phyloP scores from a whole-genome alignment of 1,140 invertebrate genomes.

The Meloidogyne floridensis region DNA sequence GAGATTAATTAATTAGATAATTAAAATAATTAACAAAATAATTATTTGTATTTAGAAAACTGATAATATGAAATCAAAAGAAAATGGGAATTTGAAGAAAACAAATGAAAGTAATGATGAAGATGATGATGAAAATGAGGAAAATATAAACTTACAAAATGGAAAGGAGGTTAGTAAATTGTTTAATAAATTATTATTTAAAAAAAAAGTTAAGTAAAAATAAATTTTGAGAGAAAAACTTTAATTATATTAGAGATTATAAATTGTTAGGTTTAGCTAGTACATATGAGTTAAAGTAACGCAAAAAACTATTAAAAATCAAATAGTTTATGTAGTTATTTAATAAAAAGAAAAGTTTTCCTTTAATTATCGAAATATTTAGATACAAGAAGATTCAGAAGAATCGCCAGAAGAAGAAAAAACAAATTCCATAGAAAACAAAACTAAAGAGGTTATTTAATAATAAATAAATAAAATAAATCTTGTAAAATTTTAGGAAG shows the following conservation, averaged over 20 bases:
- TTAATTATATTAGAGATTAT: too few relatives aligned
- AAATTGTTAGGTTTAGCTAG: too few relatives aligned
- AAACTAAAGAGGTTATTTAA: background rate
- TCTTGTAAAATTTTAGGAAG: background rate
- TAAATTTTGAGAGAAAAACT: too few relatives aligned
- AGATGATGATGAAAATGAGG: constrained; percentile 1
- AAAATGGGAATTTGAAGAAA: background rate
- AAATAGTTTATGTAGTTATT: too few relatives aligned
- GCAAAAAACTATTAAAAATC: too few relatives aligned
- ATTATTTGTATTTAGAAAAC: background rate
- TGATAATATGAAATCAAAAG: background rate
- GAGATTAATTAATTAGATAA: background rate
- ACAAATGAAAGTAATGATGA: too few relatives aligned
- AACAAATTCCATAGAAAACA: background rate
- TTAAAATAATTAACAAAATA: background rate
- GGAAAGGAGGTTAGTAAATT: background rate
- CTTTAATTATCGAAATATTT: background rate
- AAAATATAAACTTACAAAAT: background rate
- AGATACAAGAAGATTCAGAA: background rate
- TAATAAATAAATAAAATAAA: background rate
- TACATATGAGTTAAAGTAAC: too few relatives aligned
- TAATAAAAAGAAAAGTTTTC: background rate
- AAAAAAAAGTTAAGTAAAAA: too few relatives aligned
- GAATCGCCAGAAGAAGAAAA: background rate
- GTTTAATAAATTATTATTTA: background rate